These are phyloP conservation scores for Eptatretus burgeri DNA, from an alignment of 2,113 vertebrate genomes.

Conservation along the genomic window DNA sequence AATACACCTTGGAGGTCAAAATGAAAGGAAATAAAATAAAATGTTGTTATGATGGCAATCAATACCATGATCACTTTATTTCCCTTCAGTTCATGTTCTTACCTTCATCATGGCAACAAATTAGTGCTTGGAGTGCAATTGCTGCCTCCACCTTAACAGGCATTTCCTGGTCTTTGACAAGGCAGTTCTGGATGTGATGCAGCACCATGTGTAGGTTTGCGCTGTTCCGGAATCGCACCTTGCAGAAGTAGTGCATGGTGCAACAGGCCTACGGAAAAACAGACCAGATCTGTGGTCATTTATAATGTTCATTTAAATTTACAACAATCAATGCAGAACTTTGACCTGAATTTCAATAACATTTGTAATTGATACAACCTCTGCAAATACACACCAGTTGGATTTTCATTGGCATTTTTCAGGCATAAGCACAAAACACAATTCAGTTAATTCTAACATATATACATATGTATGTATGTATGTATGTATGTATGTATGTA, in stretches of 20 bases:
- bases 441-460: no score
- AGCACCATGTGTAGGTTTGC: conserved; percentile 84
- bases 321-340: not conserved
- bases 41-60: no score
- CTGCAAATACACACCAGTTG: no score
- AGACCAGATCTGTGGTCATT: not conserved
- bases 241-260: conserved; percentile 97
- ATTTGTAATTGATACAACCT: not conserved
- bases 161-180: conserved; percentile 94
- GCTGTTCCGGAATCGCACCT: conserved; percentile 94
- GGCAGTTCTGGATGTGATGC: conserved; percentile 58
- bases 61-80: no score
- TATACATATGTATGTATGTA: no score
- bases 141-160: conserved; percentile 95
- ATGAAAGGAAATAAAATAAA: no score
- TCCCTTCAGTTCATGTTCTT: conserved; percentile 1
- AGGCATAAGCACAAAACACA: not conserved
- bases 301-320: no score
- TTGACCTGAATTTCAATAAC: not conserved
- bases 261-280: conserved; percentile 47
- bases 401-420: not conserved
- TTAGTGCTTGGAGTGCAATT: conserved; percentile 82
- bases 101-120: conserved; percentile 99
- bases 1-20: no score
- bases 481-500: no score